phyloP scores from a whole-genome alignment of 2,113 vertebrate genomes.

The Myotis brandtii region DNA sequence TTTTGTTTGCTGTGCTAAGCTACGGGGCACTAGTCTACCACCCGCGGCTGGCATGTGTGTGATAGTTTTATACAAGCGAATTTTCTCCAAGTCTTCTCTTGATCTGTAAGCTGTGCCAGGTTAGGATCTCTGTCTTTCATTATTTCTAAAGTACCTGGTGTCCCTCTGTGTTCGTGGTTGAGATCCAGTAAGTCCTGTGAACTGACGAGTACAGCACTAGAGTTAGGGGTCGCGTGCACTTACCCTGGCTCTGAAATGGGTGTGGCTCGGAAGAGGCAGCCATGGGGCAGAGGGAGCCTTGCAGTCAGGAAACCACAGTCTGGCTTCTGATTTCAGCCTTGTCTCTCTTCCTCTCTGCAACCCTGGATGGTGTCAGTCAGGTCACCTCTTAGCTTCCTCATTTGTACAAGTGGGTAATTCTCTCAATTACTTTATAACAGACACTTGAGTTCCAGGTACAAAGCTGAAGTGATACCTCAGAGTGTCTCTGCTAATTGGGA shows the following conservation, averaged over 20 bases:
- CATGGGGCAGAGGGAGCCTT: not conserved
- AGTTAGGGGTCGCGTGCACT: no score
- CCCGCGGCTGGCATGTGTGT: not conserved
- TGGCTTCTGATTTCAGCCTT: not conserved
- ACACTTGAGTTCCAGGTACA: not conserved
- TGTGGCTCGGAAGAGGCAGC: not conserved
- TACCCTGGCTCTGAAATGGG: not conserved
- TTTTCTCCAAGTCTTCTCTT: not conserved
- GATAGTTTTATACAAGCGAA: not conserved
- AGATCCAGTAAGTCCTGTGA: not conserved
- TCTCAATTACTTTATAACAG: not conserved
- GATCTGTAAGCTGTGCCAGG: not conserved
- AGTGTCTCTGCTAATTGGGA: not conserved
- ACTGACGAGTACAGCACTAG: not conserved
- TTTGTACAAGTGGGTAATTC: not conserved
- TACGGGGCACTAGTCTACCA: not conserved
- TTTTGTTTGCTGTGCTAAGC: not conserved
- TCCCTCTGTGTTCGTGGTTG: not conserved
- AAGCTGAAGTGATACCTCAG: not conserved
- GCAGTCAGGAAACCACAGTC: not conserved
- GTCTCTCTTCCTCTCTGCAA: not conserved
- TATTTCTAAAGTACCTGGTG: not conserved
- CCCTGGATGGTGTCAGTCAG: not conserved
- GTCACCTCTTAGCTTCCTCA: not conserved
- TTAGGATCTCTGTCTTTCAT: not conserved